Evolutionary conservation across 2,888 invertebrate species (phyloP), one percentile per base, ranked within the genome.

Genomic region (Oscheius sp.): DNA sequence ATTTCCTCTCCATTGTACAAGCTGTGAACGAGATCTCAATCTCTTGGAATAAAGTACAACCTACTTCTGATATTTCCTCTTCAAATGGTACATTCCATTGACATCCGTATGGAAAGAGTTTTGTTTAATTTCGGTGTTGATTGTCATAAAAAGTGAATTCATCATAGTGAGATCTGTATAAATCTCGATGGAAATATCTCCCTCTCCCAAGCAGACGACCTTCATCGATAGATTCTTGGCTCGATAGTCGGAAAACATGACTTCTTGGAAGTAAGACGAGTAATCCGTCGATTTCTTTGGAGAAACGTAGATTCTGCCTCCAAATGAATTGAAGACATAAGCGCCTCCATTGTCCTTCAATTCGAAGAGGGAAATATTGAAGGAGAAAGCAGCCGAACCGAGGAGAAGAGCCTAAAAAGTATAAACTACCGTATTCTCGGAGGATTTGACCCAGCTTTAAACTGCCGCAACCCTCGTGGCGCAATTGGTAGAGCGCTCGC

Each of bases 51-150:
- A 55, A 29, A 55, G 34, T 37, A 27, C 3, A 27, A n/a, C 34
- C 3, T 37, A 70, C 70, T 57, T 57, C 23, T 27, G 10, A 45
- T 65, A 70, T 17, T 45, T 57, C 34, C 79, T 67, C 53, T 71
- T 64, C 48, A 71, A 65, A 61, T 74, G 69, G 58, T 69, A 78
- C 42, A 80, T 58, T 29, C 76, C 80, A 42, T 80, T 80, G 15
- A 71, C 69, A 66, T 80, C 80, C 0, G 79, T 80, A 45, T 66
- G 71, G 61, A 80, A 79, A 0, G 55, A 37, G 15, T 53, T 61
- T 17, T 61, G 25, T 34, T 58, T 58, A 10, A 52, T 17, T n/a
- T 73, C 57, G 10, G 45, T 55, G 5, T 39, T 25, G 2, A 46
- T 48, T 20, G 27, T 52, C 50, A 72, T 27, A 3, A 33, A 12